phyloP scores from a whole-genome alignment of 2,888 invertebrate species.

The Subacronicta megacephala region DNA sequence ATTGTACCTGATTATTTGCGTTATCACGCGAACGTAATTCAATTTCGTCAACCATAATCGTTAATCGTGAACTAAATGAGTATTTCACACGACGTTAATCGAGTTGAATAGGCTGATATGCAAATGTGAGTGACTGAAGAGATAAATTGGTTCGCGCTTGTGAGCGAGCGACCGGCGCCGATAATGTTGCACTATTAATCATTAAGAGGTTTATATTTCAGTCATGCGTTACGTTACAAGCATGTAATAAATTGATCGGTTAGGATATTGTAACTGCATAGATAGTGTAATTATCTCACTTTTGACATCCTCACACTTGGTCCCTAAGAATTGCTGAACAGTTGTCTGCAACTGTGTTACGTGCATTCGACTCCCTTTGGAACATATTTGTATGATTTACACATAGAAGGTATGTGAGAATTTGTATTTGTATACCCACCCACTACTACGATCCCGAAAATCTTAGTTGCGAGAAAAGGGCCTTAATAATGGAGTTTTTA shows the following conservation, averaged over 20 bases:
- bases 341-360: too few species aligned
- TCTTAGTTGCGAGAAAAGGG: constrained; percentile 8
- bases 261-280: constrained; percentile 36
- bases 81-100: constrained; percentile 39
- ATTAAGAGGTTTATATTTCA: constrained; percentile 41
- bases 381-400: too few species aligned
- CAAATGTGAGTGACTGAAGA: constrained; percentile 31
- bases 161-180: constrained; percentile 34
- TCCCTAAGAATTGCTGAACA: constrained; percentile 21
- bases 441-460: too few species aligned
- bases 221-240: constrained; percentile 23
- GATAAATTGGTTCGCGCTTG: constrained; percentile 41
- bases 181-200: constrained; percentile 49
- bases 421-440: too few species aligned
- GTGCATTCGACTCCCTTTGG: too few species aligned
- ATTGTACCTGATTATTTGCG: constrained; percentile 42
- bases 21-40: constrained; percentile 47
- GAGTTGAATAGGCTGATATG: constrained; percentile 47
- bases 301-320: constrained; percentile 30
- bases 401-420: too few species aligned
- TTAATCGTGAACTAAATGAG: constrained; percentile 22
- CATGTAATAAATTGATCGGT: constrained; percentile 39
- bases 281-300: constrained; percentile 23
- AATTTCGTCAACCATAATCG: constrained; percentile 21
- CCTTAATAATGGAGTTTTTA: constrained; percentile 21